Evolutionary conservation across 2,888 invertebrate genomes (phyloP), one percentile per base, ranked within the genome.

Genomic region (Drosophila engyochracea): DNA sequence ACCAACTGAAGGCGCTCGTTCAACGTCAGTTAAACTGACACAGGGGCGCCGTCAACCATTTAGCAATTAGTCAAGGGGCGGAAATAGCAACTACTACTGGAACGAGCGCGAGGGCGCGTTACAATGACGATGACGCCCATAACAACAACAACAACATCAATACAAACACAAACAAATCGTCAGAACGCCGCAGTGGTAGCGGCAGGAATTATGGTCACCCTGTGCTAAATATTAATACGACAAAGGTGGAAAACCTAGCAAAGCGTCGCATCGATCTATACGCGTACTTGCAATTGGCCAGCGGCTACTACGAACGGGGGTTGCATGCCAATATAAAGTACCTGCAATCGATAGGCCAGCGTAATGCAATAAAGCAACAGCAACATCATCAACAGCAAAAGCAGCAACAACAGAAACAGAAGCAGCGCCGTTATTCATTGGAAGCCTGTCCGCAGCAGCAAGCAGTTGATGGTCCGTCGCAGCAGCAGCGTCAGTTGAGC

Each of bases 291-390:
- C 90, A 91, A 80, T 81, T 93, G 83, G 93, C 93, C 70, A 89
- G 84, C 57, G 89, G 91, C 68, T 93, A 91, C 75, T 93, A 93
- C 80, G 86, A 93, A 79, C 89, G 92, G 62, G 92, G 92, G 65
- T 91, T 93, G 85, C 90, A 91, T 39, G 81, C 88, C 39, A 92
- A 93, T 79, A 84, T 93, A 67, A 90, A 91, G 72, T 93, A 93
- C 79, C 84, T 93, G 69, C 83, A 93, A 91, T 91, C 92, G 84
- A 89, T 93, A 76, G 92, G 92, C 37, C 81, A 83, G 69, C 89
- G 90, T 81, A 92, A 92, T 89, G 80, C 82, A 35, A 81, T 81
- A 83, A 85, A 64, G 54, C 75, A 76, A n/a, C 73, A 72, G 7
- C 62, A 75, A 31, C 63, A 44, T 44, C 44, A 44, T 44, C 44